Conservation (phyloP, 2,888 invertebrate species). For the Andrena dorsata region DNA sequence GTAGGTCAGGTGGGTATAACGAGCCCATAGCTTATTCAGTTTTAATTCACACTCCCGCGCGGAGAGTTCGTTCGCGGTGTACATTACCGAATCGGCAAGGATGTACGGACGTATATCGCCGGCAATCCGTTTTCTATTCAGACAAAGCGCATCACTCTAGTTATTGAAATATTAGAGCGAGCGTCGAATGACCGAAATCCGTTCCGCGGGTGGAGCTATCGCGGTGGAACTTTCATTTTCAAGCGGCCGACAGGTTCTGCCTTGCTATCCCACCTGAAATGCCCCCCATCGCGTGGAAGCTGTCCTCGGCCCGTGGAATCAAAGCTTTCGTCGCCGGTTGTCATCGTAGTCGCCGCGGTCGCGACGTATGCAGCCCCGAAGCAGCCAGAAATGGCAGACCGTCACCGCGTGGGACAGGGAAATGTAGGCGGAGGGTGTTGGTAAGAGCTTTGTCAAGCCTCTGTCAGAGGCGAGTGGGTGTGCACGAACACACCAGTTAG, state of each 20-base stretch:
- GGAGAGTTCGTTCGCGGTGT: neutral
- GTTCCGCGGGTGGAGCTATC: slow-evolving; percentile 19
- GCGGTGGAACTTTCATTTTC: slow-evolving; percentile 45
- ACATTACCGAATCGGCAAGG: too few species aligned
- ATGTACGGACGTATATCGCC: too few species aligned
- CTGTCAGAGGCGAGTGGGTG: slow-evolving; percentile 55
- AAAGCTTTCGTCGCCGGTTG: slow-evolving; percentile 32
- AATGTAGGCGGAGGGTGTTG: slow-evolving; percentile 48
- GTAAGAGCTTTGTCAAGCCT: slow-evolving; percentile 66
- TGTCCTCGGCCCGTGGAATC: slow-evolving; percentile 35
- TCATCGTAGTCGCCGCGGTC: slow-evolving; percentile 1
- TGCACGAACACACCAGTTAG: slow-evolving; percentile 50
- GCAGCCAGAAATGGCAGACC: slow-evolving; percentile 51
- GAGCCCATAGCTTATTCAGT: neutral
- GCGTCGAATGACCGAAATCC: neutral
- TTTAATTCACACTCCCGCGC: neutral
- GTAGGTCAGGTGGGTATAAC: slow-evolving; percentile 20
- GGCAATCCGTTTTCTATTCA: too few species aligned
- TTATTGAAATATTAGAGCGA: slow-evolving; percentile 18
- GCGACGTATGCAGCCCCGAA: slow-evolving; percentile 50
- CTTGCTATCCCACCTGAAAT: neutral
- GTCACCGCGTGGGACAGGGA: slow-evolving; percentile 48
- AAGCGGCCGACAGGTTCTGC: slow-evolving; percentile 26
- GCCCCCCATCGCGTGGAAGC: neutral
- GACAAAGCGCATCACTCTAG: slow-evolving; percentile 11